Conservation (phyloP, 2,113 vertebrate species). For the Eubucco bourcierii region DNA sequence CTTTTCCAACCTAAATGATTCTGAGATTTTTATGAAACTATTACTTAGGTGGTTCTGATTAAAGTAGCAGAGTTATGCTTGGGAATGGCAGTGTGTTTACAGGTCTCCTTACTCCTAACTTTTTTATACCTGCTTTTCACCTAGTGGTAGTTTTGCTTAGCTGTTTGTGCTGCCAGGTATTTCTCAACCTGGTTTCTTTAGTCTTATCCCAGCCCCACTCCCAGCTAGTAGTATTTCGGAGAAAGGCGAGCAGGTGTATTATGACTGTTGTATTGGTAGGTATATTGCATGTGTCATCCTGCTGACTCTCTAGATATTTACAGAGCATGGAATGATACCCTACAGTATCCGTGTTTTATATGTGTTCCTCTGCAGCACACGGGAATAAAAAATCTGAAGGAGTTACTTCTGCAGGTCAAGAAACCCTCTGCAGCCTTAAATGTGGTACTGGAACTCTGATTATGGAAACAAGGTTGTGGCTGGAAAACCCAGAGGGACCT, state of each 20-base stretch:
- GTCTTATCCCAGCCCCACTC: too few relatives aligned
- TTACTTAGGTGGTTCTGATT: background rate
- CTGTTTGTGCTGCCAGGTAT: background rate
- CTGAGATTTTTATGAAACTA: background rate
- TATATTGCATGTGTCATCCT: background rate
- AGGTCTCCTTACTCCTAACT: background rate
- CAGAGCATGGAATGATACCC: background rate
- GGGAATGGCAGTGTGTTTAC: background rate
- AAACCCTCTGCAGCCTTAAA: conserved; percentile 13
- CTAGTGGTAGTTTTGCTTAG: background rate
- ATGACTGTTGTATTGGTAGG: fast-evolving
- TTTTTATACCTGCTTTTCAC: background rate
- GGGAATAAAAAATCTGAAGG: background rate
- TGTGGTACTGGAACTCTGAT: conserved; percentile 9
- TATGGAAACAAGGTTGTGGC: conserved; percentile 9
- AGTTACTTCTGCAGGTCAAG: background rate
- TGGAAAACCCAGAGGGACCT: conserved; percentile 28
- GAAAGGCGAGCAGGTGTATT: fast-evolving
- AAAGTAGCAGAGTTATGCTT: background rate
- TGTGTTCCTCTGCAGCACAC: background rate
- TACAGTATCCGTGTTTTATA: background rate
- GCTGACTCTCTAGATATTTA: background rate
- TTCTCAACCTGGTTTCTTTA: background rate
- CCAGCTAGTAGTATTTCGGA: background rate
- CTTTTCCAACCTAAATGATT: too few relatives aligned